These are phyloP conservation scores for Cherax destructor DNA, from an alignment of 1,140 invertebrate species.

Conservation along the genomic window DNA sequence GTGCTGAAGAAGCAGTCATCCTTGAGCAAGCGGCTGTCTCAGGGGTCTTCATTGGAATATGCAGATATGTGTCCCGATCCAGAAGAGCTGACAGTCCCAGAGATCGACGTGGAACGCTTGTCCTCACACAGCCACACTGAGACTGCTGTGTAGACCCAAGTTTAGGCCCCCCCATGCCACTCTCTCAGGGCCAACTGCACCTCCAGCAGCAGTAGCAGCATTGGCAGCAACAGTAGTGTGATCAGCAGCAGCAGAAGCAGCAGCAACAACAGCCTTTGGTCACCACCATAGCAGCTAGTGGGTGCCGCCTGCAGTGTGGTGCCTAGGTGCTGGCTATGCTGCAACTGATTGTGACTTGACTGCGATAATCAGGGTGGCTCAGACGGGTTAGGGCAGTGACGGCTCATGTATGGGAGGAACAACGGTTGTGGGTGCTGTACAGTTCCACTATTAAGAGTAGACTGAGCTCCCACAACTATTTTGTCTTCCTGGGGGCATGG, in stretches of 20 bases:
- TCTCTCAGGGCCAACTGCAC: constrained; percentile 68
- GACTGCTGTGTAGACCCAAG: constrained; percentile 86
- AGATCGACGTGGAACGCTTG: constrained; percentile 92
- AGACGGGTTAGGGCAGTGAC: constrained; percentile 43
- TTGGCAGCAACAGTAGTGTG: constrained; percentile 60
- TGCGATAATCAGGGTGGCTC: constrained; percentile 64
- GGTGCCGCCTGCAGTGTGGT: constrained; percentile 63
- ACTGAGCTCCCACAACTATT: constrained; percentile 57
- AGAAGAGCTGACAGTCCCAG: constrained; percentile 88
- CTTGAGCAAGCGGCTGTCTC: constrained; percentile 88
- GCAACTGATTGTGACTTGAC: constrained; percentile 59
- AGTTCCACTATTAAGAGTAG: constrained; percentile 19
- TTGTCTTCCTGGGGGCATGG: constrained; percentile 62
- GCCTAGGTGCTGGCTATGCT: constrained; percentile 63
- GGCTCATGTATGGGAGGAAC: constrained; percentile 55
- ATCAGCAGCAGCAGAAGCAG: constrained; percentile 62
- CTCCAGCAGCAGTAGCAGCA: constrained; percentile 64
- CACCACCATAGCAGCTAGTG: constrained; percentile 63
- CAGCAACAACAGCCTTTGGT: constrained; percentile 59
- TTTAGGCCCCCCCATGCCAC: constrained; percentile 60
- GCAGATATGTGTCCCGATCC: constrained; percentile 86
- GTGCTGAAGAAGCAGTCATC: constrained; percentile 93
- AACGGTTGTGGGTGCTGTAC: constrained; percentile 61
- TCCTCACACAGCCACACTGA: constrained; percentile 94
- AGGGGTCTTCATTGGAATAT: constrained; percentile 93